Conservation (phyloP, 2,888 invertebrate species). For the Lasiommata megera region DNA sequence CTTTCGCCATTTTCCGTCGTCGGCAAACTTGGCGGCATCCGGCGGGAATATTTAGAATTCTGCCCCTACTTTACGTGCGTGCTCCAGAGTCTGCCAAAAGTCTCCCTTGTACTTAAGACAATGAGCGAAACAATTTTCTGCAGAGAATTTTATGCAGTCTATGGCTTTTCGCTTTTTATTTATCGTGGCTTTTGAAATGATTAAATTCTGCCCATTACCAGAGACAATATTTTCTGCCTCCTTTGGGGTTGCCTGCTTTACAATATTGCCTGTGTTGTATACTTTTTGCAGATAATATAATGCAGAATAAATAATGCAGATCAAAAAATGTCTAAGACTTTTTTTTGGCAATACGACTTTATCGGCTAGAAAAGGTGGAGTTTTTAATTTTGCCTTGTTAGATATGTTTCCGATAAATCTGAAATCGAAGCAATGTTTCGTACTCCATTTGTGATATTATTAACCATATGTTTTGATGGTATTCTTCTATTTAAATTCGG, state of each 20-base stretch:
- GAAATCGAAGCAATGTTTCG: too few species aligned
- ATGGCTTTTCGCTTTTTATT: slow-evolving; percentile 15
- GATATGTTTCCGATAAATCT: too few species aligned
- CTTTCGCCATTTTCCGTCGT: slow-evolving; percentile 67
- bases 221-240: background rate
- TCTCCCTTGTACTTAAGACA: slow-evolving; percentile 43
- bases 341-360: too few species aligned
- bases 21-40: slow-evolving; percentile 65
- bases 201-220: slow-evolving; percentile 18
- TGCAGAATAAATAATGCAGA: too few species aligned
- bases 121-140: slow-evolving; percentile 34
- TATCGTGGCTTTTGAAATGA: slow-evolving; percentile 25
- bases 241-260: background rate
- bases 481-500: too few species aligned
- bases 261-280: background rate
- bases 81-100: slow-evolving; percentile 40
- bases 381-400: too few species aligned
- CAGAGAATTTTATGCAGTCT: slow-evolving; percentile 20
- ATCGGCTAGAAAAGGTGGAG: too few species aligned
- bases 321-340: too few species aligned
- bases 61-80: slow-evolving; percentile 50
- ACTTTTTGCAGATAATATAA: too few species aligned
- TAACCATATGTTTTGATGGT: too few species aligned
- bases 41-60: slow-evolving; percentile 55
- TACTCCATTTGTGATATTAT: too few species aligned